phyloP scores from a whole-genome alignment of 2,113 vertebrate species.

The Saccopteryx bilineata region DNA sequence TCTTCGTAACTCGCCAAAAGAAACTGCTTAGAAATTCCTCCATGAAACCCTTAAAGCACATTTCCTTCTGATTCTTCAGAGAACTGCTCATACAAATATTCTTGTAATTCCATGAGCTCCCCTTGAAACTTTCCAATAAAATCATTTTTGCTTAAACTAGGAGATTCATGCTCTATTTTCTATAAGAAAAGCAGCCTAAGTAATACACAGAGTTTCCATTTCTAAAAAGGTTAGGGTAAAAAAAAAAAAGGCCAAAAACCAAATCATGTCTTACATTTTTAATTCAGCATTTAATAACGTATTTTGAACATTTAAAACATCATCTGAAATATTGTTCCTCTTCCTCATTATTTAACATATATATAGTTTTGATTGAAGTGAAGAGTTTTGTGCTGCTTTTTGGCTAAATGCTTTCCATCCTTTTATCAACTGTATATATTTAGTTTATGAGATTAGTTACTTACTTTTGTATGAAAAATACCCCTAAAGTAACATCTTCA shows the following conservation, averaged over 20 bases:
- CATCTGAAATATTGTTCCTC: background rate
- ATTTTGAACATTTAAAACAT: background rate
- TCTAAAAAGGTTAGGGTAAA: background rate
- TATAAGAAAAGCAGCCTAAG: background rate
- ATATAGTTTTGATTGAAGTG: background rate
- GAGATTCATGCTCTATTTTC: slow-evolving; percentile 18
- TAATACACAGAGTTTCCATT: background rate
- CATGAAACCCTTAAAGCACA: background rate
- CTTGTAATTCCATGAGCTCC: background rate
- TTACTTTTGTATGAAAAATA: background rate
- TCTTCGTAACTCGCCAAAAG: background rate
- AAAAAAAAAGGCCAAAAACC: background rate
- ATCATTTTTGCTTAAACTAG: background rate
- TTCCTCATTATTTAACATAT: background rate
- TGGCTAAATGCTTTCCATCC: background rate
- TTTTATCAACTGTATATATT: slow-evolving; percentile 5
- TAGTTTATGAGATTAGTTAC: background rate
- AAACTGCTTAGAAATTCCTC: background rate
- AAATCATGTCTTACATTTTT: slow-evolving; percentile 31
- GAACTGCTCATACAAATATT: slow-evolving; percentile 20
- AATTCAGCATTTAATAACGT: slow-evolving; percentile 11
- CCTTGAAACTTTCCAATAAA: background rate
- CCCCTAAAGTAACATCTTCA: background rate
- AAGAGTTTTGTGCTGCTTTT: background rate
- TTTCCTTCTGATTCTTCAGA: background rate